A percentile compares a stretch with the other conserved stretches of the same genome.
Conservation (phyloP, 1,140 invertebrate species). For the Pseudomyrmex flavicornis region DNA sequence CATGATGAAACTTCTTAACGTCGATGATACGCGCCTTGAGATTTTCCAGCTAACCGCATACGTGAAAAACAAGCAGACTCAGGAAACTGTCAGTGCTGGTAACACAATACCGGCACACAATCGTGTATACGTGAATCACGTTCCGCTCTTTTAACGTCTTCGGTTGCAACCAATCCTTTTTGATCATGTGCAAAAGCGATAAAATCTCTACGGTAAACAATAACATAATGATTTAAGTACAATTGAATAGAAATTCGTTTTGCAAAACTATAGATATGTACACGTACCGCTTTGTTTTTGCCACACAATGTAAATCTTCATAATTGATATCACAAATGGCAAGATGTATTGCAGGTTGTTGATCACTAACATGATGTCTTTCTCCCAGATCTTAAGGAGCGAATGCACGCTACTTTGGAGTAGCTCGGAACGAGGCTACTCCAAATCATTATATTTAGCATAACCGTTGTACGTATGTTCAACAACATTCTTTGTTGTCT, state of each 20-base stretch:
- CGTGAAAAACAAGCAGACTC: conserved; percentile 24
- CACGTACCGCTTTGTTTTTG: conserved; percentile 14
- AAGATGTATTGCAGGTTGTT: conserved; percentile 43
- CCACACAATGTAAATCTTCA: conserved; percentile 40
- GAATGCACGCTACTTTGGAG: background rate
- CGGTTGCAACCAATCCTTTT: too few species aligned
- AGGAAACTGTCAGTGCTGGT: conserved; percentile 17
- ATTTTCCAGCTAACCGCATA: conserved; percentile 37
- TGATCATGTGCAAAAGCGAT: too few species aligned
- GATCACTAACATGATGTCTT: conserved; percentile 15
- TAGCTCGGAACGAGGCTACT: conserved; percentile 21
- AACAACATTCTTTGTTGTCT: background rate
- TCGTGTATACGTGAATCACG: too few species aligned
- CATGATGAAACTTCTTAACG: background rate
- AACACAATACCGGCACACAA: too few species aligned
- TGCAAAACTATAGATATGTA: background rate
- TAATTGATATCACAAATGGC: conserved; percentile 35
- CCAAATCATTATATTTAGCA: conserved; percentile 5
- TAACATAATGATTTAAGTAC: too few species aligned
- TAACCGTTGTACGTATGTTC: background rate
- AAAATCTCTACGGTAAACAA: too few species aligned
- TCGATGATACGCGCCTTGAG: background rate
- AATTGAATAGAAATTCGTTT: background rate
- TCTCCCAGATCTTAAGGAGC: conserved; percentile 28
- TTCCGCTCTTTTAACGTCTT: too few species aligned